phyloP scores from a whole-genome alignment of 2,113 vertebrate species.

The Psammodynastes pulverulentus region DNA sequence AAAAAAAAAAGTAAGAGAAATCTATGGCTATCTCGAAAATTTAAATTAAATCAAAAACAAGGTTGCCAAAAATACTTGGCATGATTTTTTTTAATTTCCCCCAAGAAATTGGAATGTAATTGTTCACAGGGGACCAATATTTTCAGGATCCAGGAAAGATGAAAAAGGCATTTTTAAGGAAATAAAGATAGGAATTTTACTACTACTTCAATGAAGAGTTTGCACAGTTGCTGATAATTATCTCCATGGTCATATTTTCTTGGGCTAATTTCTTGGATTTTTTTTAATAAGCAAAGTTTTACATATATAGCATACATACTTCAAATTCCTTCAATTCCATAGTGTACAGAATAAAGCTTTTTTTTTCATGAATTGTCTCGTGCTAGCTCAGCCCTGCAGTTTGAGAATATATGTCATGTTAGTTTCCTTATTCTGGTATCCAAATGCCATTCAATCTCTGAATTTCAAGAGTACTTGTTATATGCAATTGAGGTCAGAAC shows the following conservation, averaged over 20 bases:
- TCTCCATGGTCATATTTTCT: neutral
- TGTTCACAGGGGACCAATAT: neutral
- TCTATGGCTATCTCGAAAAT: neutral
- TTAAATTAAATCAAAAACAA: neutral
- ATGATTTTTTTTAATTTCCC: too few relatives aligned
- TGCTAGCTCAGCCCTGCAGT: neutral
- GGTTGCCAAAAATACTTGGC: too few relatives aligned
- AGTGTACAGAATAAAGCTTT: neutral
- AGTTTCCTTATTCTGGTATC: neutral
- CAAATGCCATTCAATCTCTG: neutral
- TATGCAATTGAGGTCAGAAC: neutral
- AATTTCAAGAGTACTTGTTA: neutral
- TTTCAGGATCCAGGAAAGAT: neutral
- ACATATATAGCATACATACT: neutral
- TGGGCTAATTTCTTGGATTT: neutral
- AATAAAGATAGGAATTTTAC: neutral
- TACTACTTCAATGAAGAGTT: neutral
- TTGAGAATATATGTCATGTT: neutral
- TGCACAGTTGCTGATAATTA: neutral
- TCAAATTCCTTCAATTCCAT: neutral
- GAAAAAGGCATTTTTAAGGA: neutral
- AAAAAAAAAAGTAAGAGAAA: neutral
- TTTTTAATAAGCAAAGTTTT: neutral
- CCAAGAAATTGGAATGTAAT: neutral
- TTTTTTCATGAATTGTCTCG: neutral